A percentile compares a stretch with the other conserved stretches of the same genome.
Conservation (phyloP, 2,797 vertebrate genomes). For the Acanthiza pusilla region DNA sequence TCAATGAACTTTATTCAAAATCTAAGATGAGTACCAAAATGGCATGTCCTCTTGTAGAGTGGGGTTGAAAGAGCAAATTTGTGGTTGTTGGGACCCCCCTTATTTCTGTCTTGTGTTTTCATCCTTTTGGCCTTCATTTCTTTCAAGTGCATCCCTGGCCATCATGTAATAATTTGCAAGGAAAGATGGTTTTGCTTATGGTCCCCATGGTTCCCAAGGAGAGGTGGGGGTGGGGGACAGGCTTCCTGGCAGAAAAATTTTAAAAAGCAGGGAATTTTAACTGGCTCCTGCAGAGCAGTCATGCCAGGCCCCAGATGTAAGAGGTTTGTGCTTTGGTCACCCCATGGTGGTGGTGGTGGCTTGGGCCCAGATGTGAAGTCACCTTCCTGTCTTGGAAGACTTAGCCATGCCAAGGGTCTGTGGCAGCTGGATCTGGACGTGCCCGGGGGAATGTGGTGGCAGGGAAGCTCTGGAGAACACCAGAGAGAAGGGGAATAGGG, state of each 20-base stretch:
- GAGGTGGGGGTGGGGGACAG: background rate
- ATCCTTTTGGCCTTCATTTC: background rate
- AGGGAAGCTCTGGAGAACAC: background rate
- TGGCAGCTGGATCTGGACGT: background rate
- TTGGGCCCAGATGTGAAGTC: background rate
- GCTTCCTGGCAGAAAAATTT: background rate
- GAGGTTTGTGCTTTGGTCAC: background rate
- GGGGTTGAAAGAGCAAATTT: background rate
- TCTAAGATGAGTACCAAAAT: background rate
- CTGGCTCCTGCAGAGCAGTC: background rate
- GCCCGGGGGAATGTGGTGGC: accelerated
- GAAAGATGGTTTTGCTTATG: background rate
- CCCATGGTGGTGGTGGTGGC: accelerated
- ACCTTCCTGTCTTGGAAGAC: background rate
- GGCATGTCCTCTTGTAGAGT: background rate
- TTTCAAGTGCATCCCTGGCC: background rate
- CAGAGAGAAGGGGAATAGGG: background rate
- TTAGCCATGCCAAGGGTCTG: accelerated
- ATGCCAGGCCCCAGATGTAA: background rate
- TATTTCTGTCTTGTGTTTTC: background rate
- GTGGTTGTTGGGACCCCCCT: background rate
- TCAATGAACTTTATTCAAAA: background rate
- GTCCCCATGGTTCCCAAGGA: background rate
- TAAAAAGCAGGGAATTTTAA: background rate
- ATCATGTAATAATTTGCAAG: background rate